Evolutionary conservation across 2,888 invertebrate species (phyloP).

Genomic region (Pachliopta kotzebuea): DNA sequence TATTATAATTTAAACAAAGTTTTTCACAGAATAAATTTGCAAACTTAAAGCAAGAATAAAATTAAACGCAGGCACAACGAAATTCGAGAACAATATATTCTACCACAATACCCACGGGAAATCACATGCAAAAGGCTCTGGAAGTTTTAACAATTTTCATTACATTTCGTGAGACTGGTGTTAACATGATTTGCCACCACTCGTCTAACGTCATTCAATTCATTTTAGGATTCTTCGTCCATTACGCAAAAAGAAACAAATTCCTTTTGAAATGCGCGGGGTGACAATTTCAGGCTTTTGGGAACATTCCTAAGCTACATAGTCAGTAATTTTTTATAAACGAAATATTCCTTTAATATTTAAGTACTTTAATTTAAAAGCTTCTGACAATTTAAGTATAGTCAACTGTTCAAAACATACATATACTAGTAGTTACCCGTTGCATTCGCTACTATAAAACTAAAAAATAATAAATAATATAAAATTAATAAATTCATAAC

Average conservation of each 20-base stretch:
- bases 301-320: constrained; percentile 3
- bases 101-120: constrained; percentile 46
- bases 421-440: too few relatives aligned
- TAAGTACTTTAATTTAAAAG: too few relatives aligned
- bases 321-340: neutral
- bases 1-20: too few relatives aligned
- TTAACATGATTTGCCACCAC: constrained; percentile 23
- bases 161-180: constrained; percentile 21
- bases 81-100: constrained; percentile 45
- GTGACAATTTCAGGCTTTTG: constrained; percentile 15
- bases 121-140: constrained; percentile 42
- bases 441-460: too few relatives aligned
- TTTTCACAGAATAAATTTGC: neutral
- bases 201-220: constrained; percentile 16
- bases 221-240: constrained; percentile 16
- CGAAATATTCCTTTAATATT: neutral
- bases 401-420: too few relatives aligned
- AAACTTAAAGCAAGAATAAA: neutral
- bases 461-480: too few relatives aligned
- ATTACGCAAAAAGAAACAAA: constrained; percentile 21
- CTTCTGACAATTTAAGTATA: too few relatives aligned
- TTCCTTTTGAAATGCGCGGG: constrained; percentile 19
- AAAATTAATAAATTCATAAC: too few relatives aligned
- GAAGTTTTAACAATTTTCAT: constrained; percentile 31
- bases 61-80: constrained; percentile 41